Conservation (phyloP, 2,113 vertebrate species). For the Colinus virginianus region DNA sequence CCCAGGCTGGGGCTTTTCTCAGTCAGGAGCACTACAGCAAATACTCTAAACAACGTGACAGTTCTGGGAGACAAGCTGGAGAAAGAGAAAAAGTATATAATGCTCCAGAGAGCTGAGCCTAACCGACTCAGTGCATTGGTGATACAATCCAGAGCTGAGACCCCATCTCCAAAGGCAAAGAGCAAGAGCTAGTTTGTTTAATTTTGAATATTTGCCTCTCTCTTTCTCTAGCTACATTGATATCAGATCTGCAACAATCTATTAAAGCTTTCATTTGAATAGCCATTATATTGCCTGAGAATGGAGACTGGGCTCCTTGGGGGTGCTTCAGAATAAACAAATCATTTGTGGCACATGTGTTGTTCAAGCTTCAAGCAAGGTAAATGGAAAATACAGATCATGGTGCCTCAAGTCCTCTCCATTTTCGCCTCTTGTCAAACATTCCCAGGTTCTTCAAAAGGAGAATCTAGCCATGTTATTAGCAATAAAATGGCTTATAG, state of each 20-base stretch:
- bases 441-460: slow-evolving; percentile 68
- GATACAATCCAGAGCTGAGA: slow-evolving; percentile 7
- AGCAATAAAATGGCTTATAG: slow-evolving; percentile 72
- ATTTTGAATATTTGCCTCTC: slow-evolving; percentile 40
- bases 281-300: slow-evolving; percentile 31
- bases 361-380: slow-evolving; percentile 57
- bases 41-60: not conserved
- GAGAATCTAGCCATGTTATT: slow-evolving; percentile 68
- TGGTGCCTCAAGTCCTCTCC: slow-evolving; percentile 65
- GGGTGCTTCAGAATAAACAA: slow-evolving; percentile 40
- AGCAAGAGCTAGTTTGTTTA: slow-evolving; percentile 31
- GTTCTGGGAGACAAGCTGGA: slow-evolving; percentile 14
- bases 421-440: slow-evolving; percentile 63
- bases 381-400: slow-evolving; percentile 69
- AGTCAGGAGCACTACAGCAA: not conserved
- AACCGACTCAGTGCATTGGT: slow-evolving; percentile 8
- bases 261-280: slow-evolving; percentile 52
- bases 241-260: slow-evolving; percentile 48
- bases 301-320: slow-evolving; percentile 28
- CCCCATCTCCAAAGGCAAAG: not conserved
- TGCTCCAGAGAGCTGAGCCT: not conserved
- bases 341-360: slow-evolving; percentile 62
- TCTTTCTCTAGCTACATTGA: not conserved
- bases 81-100: not conserved
- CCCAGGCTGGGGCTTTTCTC: not conserved